Evolutionary conservation across 2,888 invertebrate species (phyloP).

Genomic region (Ectemnius continuus): DNA sequence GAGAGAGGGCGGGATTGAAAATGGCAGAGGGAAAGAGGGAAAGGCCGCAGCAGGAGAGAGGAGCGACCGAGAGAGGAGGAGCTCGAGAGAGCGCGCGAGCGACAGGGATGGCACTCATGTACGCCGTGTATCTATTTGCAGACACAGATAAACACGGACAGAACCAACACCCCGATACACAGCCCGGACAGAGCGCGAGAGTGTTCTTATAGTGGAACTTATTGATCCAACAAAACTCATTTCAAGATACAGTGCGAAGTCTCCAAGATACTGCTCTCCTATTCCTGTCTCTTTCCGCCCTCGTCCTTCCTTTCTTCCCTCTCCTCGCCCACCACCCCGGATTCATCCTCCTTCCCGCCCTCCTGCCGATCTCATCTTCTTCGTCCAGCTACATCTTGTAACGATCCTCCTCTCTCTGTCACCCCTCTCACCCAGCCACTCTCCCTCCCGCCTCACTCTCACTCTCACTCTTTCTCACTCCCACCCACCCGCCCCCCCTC

Average conservation of each 20-base stretch:
- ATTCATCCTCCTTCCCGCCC: slow-evolving; percentile 45
- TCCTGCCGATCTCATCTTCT: slow-evolving; percentile 35
- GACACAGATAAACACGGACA: slow-evolving; percentile 77
- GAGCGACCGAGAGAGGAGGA: slow-evolving; percentile 43
- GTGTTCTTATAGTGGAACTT: slow-evolving; percentile 79
- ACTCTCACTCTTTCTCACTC: slow-evolving; percentile 57
- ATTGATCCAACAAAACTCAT: slow-evolving; percentile 79
- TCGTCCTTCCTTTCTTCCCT: slow-evolving; percentile 55
- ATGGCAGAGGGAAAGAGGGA: slow-evolving; percentile 47
- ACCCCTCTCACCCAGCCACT: slow-evolving; percentile 62
- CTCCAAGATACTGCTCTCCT: slow-evolving; percentile 77
- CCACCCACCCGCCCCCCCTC: slow-evolving; percentile 63
- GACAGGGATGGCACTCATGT: slow-evolving; percentile 66
- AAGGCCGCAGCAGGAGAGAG: slow-evolving; percentile 21
- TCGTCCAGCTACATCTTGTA: neutral
- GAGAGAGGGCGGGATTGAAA: slow-evolving; percentile 46
- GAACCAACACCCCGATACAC: slow-evolving; percentile 72
- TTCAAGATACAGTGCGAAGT: slow-evolving; percentile 79
- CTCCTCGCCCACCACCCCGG: slow-evolving; percentile 35
- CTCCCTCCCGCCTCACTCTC: slow-evolving; percentile 47
- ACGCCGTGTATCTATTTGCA: slow-evolving; percentile 77
- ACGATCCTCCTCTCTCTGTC: slow-evolving; percentile 56
- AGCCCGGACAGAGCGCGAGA: slow-evolving; percentile 72
- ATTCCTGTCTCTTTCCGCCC: slow-evolving; percentile 64
- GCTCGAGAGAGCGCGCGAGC: slow-evolving; percentile 53